phyloP scores from a whole-genome alignment of 2,797 vertebrate species.

The Nasua narica region DNA sequence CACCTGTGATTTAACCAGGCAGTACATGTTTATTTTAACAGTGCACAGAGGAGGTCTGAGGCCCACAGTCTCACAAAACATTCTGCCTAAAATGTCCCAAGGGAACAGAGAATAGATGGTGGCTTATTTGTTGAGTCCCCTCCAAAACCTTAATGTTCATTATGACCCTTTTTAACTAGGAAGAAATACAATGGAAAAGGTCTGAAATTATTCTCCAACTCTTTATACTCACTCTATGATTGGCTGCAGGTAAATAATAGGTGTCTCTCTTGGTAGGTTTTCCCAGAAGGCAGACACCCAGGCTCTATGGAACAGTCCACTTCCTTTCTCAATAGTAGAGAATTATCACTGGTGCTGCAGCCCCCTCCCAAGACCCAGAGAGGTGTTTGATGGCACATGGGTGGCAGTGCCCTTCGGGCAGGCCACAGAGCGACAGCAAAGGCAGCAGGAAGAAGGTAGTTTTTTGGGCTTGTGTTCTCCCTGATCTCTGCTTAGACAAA shows the following conservation, averaged over 20 bases:
- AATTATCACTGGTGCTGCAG: constrained; percentile 66
- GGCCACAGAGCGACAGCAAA: constrained; percentile 5
- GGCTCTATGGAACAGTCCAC: background rate
- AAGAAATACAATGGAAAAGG: background rate
- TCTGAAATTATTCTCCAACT: background rate
- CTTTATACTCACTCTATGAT: background rate
- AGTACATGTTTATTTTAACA: constrained; percentile 46
- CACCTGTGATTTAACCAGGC: constrained; percentile 38
- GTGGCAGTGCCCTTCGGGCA: constrained; percentile 30
- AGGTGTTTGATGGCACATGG: background rate
- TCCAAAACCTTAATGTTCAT: background rate
- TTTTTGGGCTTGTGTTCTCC: constrained; percentile 33
- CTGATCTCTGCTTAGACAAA: constrained; percentile 65
- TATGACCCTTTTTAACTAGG: background rate
- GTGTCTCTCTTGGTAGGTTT: constrained; percentile 26
- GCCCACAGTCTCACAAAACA: background rate
- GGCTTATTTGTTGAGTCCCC: background rate
- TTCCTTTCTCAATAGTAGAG: constrained; percentile 33
- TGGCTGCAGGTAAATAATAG: constrained; percentile 41
- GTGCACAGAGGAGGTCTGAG: constrained; percentile 6
- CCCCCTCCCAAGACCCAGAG: background rate
- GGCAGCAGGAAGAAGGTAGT: background rate
- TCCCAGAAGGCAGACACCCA: constrained; percentile 29
- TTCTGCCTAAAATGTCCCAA: background rate
- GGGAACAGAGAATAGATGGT: background rate